Conservation (phyloP, 2,888 invertebrate genomes). For the Ectobius pallidus region DNA sequence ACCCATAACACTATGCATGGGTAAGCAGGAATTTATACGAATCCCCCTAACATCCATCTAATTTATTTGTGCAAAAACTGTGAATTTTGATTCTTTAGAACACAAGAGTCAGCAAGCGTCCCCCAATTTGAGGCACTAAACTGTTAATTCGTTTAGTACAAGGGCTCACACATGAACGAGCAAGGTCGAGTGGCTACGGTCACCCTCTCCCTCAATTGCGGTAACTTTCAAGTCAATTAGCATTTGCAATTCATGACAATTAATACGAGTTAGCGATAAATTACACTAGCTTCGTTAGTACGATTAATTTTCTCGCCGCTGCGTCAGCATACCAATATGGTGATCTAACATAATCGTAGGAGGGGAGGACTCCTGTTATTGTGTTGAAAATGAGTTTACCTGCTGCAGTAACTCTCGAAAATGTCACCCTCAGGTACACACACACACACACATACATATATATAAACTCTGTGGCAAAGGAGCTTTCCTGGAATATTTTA, state of each 20-base stretch:
- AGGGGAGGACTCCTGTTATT: too few relatives aligned
- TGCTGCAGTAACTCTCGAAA: too few relatives aligned
- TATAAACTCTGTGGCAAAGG: too few relatives aligned
- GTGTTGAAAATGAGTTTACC: too few relatives aligned
- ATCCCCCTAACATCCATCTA: too few relatives aligned
- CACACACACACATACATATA: too few relatives aligned
- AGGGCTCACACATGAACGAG: not conserved
- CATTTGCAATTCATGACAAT: conserved; percentile 33
- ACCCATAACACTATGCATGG: too few relatives aligned
- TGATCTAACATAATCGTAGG: not conserved
- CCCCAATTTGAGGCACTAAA: not conserved
- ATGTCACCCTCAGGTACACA: too few relatives aligned
- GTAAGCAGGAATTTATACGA: too few relatives aligned
- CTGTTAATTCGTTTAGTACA: not conserved
- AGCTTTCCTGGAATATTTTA: too few relatives aligned
- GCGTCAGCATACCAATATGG: not conserved
- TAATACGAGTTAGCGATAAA: conserved; percentile 31
- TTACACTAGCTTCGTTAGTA: conserved; percentile 29
- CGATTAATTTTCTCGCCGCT: conserved; percentile 26
- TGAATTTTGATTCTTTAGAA: not conserved
- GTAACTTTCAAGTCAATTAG: conserved; percentile 34
- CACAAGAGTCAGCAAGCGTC: not conserved
- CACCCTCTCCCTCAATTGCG: not conserved
- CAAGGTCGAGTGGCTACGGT: too few relatives aligned
- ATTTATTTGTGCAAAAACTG: not conserved